Evolutionary conservation across 2,113 vertebrate species (phyloP).

Genomic region (Stegastes partitus): DNA sequence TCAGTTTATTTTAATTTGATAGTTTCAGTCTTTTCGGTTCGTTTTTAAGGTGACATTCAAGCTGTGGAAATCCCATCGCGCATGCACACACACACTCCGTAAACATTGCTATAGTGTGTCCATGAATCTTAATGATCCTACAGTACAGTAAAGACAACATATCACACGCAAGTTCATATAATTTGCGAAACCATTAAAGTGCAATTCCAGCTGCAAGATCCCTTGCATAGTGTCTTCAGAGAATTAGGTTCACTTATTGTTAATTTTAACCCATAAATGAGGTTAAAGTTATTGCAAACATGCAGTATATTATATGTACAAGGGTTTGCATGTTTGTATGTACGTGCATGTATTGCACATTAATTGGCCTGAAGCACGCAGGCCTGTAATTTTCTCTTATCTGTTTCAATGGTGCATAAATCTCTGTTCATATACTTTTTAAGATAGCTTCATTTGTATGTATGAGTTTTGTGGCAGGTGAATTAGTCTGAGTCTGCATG

Average conservation of each 20-base stretch:
- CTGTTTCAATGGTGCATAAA: slow-evolving; percentile 53
- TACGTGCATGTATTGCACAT: slow-evolving; percentile 3
- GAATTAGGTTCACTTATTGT: slow-evolving; percentile 29
- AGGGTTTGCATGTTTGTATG: background rate
- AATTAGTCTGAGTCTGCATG: slow-evolving; percentile 61
- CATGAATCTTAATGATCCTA: slow-evolving; percentile 1
- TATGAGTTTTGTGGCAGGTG: slow-evolving; percentile 75
- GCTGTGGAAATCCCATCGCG: slow-evolving; percentile 6
- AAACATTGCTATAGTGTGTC: background rate
- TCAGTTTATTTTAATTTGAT: slow-evolving; percentile 48
- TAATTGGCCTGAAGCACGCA: slow-evolving; percentile 46
- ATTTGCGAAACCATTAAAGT: slow-evolving; percentile 34
- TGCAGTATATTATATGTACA: slow-evolving; percentile 10
- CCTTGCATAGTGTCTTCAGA: slow-evolving; percentile 1
- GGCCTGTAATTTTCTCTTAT: slow-evolving; percentile 51
- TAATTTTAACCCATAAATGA: slow-evolving; percentile 38
- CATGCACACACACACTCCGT: background rate
- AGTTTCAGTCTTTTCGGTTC: slow-evolving; percentile 13
- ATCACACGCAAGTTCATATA: background rate
- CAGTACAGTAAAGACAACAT: background rate
- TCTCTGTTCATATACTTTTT: slow-evolving; percentile 52
- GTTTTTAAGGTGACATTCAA: slow-evolving; percentile 33
- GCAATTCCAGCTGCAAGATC: background rate
- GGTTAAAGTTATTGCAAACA: slow-evolving; percentile 34
- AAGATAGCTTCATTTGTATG: slow-evolving; percentile 76